phyloP scores from a whole-genome alignment of 1,140 invertebrate genomes.

The Archegozetes longisetosus region DNA sequence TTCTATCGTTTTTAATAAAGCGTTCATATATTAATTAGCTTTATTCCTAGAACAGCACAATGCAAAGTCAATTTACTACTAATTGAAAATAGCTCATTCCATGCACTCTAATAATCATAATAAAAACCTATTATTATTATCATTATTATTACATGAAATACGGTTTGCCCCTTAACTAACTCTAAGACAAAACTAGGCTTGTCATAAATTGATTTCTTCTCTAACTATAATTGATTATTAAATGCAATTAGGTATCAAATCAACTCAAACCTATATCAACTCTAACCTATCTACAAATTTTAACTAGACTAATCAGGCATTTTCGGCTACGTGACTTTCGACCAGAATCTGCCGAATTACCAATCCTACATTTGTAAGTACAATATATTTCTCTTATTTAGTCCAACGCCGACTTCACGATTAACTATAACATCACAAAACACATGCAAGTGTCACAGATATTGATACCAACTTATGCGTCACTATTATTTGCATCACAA shows the following conservation, averaged over 20 bases:
- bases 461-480: neutral
- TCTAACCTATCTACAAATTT: neutral
- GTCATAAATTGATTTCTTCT: neutral
- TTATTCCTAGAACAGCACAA: no score
- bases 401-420: neutral
- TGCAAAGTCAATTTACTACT: no score
- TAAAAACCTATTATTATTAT: no score
- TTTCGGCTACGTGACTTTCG: neutral
- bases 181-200: neutral
- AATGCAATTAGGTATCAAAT: neutral
- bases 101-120: no score
- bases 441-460: neutral
- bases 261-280: neutral
- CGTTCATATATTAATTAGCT: no score
- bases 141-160: no score
- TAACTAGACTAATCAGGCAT: neutral
- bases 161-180: no score
- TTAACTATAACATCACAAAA: neutral
- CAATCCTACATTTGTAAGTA: no score
- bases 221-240: neutral
- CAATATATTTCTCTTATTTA: neutral
- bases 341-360: neutral
- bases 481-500: neutral
- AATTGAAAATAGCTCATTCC: no score
- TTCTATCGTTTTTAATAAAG: no score